phyloP scores from a whole-genome alignment of 2,113 vertebrate species.

The Indicator indicator region DNA sequence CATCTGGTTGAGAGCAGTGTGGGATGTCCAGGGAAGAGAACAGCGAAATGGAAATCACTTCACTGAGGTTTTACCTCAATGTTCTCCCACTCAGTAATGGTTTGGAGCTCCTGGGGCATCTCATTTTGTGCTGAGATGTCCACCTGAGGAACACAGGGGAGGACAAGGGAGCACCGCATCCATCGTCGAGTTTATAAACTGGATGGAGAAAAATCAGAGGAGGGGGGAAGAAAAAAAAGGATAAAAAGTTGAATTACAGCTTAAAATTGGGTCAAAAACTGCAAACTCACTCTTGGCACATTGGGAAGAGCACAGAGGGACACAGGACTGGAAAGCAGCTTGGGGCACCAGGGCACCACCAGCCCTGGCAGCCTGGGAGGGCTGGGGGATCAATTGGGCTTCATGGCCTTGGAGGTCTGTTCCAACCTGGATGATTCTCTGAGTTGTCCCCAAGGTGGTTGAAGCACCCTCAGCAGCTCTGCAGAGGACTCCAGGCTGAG shows the following conservation, averaged over 20 bases:
- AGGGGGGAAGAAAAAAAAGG: not conserved
- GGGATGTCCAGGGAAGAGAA: not conserved
- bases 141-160: not conserved
- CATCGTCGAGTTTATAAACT: not conserved
- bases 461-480: no score
- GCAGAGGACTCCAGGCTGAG: no score
- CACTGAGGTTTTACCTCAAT: not conserved
- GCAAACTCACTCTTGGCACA: not conserved
- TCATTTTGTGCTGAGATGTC: not conserved
- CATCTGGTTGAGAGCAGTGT: no score
- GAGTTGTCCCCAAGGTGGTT: no score
- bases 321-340: not conserved
- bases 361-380: accelerated
- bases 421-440: no score
- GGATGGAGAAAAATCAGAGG: not conserved
- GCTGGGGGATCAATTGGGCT: no score
- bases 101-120: not conserved
- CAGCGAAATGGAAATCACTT: not conserved
- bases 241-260: not conserved
- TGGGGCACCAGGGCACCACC: accelerated
- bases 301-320: not conserved
- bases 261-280: not conserved
- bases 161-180: not conserved
- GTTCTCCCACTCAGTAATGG: not conserved
- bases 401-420: no score